Conservation (phyloP, 2,797 vertebrate genomes). For the Gypaetus barbatus region DNA sequence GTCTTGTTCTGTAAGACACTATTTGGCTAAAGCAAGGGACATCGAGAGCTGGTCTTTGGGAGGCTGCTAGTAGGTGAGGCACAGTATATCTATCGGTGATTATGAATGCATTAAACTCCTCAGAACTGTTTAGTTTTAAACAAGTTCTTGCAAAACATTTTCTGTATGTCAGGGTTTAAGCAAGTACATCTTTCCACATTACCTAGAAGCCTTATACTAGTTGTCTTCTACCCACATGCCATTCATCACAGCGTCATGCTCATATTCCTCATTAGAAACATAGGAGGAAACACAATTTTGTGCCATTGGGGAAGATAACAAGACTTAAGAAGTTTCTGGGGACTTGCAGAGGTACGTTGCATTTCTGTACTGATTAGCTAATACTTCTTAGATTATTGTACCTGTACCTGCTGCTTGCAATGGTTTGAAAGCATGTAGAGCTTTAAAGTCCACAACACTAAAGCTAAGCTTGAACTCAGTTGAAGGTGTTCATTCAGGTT, state of each 20-base stretch:
- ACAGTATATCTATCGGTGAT: neutral
- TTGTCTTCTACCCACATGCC: accelerated
- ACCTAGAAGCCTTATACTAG: neutral
- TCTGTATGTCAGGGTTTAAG: neutral
- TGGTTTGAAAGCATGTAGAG: neutral
- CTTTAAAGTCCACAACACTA: neutral
- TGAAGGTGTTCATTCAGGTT: neutral
- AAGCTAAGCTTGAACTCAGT: neutral
- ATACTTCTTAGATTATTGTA: neutral
- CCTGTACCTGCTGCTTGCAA: neutral
- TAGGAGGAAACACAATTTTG: neutral
- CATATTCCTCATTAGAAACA: neutral
- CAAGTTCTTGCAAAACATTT: neutral
- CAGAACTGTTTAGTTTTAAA: neutral
- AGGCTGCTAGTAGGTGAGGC: neutral
- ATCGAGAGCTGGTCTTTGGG: neutral
- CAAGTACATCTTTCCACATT: neutral
- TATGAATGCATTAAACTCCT: neutral
- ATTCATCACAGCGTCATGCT: neutral
- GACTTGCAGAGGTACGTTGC: neutral
- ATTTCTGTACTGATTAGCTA: neutral
- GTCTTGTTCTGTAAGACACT: neutral
- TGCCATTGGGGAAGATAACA: neutral
- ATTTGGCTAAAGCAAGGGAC: neutral
- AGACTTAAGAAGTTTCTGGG: neutral